Evolutionary conservation across 2,113 vertebrate species (phyloP).

Genomic region (Cheilinus undulatus): DNA sequence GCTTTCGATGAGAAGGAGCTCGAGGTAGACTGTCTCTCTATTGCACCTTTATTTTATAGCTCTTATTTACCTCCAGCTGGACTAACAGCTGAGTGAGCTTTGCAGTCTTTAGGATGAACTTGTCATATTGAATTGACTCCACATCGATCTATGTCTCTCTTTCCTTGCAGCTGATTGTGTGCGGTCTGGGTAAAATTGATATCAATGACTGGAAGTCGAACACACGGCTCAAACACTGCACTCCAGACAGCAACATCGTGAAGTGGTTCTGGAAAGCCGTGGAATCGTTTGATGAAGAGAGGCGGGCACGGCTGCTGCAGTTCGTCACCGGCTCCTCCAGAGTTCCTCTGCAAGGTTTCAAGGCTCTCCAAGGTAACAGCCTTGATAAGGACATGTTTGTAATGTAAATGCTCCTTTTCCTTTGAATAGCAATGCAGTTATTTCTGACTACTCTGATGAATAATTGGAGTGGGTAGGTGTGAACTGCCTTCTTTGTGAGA

Average conservation of each 20-base stretch:
- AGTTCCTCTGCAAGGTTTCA: constrained; percentile 98
- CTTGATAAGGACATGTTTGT: background rate
- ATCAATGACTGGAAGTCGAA: constrained; percentile 98
- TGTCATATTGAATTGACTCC: no score
- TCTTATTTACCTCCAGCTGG: no score
- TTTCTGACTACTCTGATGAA: background rate
- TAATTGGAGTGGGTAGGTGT: background rate
- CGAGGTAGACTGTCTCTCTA: constrained; percentile 83
- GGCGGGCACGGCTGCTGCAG: constrained; percentile 94
- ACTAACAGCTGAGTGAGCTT: no score
- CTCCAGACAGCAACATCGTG: constrained; percentile 94
- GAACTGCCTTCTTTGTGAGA: constrained; percentile 1
- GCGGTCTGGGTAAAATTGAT: constrained; percentile 97
- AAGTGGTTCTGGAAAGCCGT: constrained; percentile 99
- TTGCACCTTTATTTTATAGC: background rate
- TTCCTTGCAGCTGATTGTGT: constrained; percentile 89
- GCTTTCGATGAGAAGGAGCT: constrained; percentile 99
- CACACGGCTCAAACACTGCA: constrained; percentile 98
- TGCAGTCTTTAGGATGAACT: no score
- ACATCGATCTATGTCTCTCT: background rate
- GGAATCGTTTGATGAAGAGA: constrained; percentile 96
- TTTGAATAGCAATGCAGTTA: background rate
- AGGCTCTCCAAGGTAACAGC: constrained; percentile 93
- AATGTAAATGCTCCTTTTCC: background rate
- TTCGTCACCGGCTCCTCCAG: constrained; percentile 97